These are phyloP conservation scores for Silvanus unidentatus DNA, from an alignment of 2,888 invertebrate genomes.

Conservation along the genomic window DNA sequence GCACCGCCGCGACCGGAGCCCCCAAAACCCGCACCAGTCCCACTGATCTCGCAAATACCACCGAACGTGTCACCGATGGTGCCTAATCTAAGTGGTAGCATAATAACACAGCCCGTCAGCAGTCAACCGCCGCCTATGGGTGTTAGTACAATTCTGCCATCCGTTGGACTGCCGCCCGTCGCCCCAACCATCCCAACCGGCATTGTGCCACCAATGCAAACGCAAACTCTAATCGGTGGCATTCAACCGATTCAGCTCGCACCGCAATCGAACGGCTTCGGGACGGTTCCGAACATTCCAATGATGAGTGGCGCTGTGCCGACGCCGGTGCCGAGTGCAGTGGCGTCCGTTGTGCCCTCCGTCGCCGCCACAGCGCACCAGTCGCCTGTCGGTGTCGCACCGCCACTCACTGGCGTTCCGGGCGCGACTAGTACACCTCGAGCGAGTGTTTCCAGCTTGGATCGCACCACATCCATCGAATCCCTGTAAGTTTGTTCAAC, in stretches of 20 bases:
- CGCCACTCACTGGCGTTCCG: slow-evolving; percentile 20
- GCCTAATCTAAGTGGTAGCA: slow-evolving; percentile 8
- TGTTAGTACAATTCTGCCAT: slow-evolving; percentile 21
- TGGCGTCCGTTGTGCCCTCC: slow-evolving; percentile 41
- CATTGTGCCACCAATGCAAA: slow-evolving; percentile 51
- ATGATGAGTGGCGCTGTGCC: neutral
- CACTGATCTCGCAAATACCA: slow-evolving; percentile 10
- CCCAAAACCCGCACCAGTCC: slow-evolving; percentile 44
- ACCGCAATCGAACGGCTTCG: slow-evolving; percentile 4
- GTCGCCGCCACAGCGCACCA: slow-evolving; percentile 21
- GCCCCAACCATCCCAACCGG: slow-evolving; percentile 48
- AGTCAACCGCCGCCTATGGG: slow-evolving; percentile 14
- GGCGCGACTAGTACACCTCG: slow-evolving; percentile 43
- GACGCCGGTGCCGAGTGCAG: neutral
- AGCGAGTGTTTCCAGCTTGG: slow-evolving; percentile 42
- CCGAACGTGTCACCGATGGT: slow-evolving; percentile 1
- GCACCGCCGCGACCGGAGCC: slow-evolving; percentile 43
- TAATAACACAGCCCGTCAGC: neutral
- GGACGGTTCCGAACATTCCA: slow-evolving; percentile 2
- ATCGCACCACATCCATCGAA: slow-evolving; percentile 46
- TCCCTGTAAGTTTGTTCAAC: slow-evolving; percentile 41
- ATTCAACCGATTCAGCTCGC: slow-evolving; percentile 11
- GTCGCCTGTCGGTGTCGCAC: slow-evolving; percentile 9
- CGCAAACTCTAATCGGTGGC: slow-evolving; percentile 24
- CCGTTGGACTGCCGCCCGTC: slow-evolving; percentile 36